Percentiles rank a stretch among this genome's conserved stretches.
phyloP scores from a whole-genome alignment of 2,888 invertebrate species.

The Melinaea marsaeus region DNA sequence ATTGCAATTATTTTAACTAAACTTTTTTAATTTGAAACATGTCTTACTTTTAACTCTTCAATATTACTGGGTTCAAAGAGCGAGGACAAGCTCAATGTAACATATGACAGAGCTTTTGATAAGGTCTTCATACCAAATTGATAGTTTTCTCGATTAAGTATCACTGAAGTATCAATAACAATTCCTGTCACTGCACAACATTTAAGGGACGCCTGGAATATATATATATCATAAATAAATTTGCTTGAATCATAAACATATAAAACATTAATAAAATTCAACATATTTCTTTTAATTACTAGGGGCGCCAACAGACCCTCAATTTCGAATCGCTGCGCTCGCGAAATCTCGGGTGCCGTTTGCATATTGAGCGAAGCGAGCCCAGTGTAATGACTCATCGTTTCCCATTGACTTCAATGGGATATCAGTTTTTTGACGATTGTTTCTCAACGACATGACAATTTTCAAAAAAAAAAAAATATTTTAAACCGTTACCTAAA shows the following conservation, averaged over 20 bases:
- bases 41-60: slow-evolving; percentile 12
- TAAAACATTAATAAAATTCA: background rate
- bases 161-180: slow-evolving; percentile 40
- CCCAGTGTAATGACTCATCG: too few species aligned
- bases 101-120: slow-evolving; percentile 31
- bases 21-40: background rate
- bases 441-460: too few species aligned
- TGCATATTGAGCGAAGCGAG: too few species aligned
- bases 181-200: slow-evolving; percentile 35
- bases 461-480: background rate
- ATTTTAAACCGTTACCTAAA: too few species aligned
- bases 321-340: too few species aligned
- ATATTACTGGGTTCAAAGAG: slow-evolving; percentile 14
- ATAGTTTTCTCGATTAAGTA: slow-evolving; percentile 39
- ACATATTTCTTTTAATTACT: too few species aligned
- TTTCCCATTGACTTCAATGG: too few species aligned
- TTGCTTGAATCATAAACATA: background rate
- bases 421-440: too few species aligned
- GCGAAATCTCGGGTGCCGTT: too few species aligned
- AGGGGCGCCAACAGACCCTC: too few species aligned
- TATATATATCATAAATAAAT: too few species aligned
- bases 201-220: slow-evolving; percentile 35
- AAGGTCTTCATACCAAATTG: slow-evolving; percentile 40
- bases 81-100: slow-evolving; percentile 13
- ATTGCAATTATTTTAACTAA: background rate